Conservation (phyloP, 92 coral and sea anemone genomes). For the Chrysogorgia sp. region DNA sequence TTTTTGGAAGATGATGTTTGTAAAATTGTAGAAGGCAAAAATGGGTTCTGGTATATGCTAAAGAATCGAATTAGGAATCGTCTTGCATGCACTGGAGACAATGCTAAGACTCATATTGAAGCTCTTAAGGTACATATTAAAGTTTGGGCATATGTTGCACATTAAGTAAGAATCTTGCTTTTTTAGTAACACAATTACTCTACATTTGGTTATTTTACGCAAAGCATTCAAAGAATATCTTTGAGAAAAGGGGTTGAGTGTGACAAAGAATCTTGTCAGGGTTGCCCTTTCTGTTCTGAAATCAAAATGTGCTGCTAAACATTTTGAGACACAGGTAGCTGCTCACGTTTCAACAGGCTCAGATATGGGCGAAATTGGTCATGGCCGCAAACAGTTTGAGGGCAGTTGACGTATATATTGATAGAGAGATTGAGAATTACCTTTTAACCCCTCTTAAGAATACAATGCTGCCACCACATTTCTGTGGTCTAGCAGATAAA, state of each 20-base stretch:
- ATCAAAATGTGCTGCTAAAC: slow-evolving; percentile 17
- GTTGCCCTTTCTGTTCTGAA: neutral
- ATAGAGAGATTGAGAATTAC: neutral
- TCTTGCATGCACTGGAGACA: slow-evolving; percentile 8
- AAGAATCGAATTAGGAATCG: slow-evolving; percentile 9
- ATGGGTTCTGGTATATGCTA: slow-evolving; percentile 2
- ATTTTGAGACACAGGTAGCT: slow-evolving; percentile 14
- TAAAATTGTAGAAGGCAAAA: slow-evolving; percentile 16
- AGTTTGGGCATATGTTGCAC: neutral
- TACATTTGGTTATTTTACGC: slow-evolving; percentile 7
- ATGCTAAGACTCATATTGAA: neutral
- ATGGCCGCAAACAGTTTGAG: slow-evolving; percentile 25
- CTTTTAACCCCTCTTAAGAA: slow-evolving; percentile 15
- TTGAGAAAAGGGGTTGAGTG: slow-evolving; percentile 25
- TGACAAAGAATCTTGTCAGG: slow-evolving; percentile 21
- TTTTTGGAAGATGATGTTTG: slow-evolving; percentile 23
- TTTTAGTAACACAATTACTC: no score
- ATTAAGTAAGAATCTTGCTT: no score
- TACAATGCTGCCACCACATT: slow-evolving; percentile 25
- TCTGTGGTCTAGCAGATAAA: slow-evolving; percentile 7
- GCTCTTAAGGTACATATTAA: neutral
- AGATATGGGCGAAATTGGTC: slow-evolving; percentile 22
- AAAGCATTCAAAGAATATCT: neutral
- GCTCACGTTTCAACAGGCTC: slow-evolving; percentile 14
- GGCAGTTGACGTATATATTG: neutral